Conservation (phyloP, 92 coral and sea anemone genomes). For the Porites cylindrica region DNA sequence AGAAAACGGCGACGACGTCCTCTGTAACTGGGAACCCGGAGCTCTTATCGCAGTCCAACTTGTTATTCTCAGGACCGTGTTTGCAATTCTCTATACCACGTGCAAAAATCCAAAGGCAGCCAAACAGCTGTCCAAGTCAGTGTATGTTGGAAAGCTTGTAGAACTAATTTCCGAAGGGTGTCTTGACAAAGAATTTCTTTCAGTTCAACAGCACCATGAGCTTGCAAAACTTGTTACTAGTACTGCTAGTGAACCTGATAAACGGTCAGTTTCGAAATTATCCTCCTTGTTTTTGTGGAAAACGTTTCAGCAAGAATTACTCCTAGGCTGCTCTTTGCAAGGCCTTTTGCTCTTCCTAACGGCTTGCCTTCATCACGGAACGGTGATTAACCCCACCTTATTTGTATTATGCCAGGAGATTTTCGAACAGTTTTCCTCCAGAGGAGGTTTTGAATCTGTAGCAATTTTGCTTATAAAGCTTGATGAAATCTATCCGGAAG, state of each 20-base stretch:
- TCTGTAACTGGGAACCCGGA: constrained; percentile 70
- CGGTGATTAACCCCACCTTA: constrained; percentile 71
- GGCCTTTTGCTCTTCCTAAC: constrained; percentile 69
- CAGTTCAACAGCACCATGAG: constrained; percentile 18
- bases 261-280: not conserved
- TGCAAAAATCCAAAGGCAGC: constrained; percentile 75
- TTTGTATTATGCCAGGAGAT: constrained; percentile 78
- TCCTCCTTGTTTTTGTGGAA: constrained; percentile 51
- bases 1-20: constrained; percentile 33
- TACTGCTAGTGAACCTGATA: not conserved
- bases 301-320: constrained; percentile 65
- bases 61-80: constrained; percentile 60
- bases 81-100: constrained; percentile 62
- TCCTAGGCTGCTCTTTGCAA: constrained; percentile 55
- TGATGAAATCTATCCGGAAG: constrained; percentile 56
- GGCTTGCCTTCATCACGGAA: constrained; percentile 75
- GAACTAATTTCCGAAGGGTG: constrained; percentile 48
- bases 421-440: constrained; percentile 76
- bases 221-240: constrained; percentile 23
- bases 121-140: constrained; percentile 71
- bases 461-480: constrained; percentile 59
- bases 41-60: constrained; percentile 65
- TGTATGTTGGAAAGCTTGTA: constrained; percentile 61
- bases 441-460: constrained; percentile 69
- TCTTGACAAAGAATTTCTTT: constrained; percentile 40